Conservation (phyloP, 2,888 invertebrate genomes). For the Sarcophaga caerulescens region DNA sequence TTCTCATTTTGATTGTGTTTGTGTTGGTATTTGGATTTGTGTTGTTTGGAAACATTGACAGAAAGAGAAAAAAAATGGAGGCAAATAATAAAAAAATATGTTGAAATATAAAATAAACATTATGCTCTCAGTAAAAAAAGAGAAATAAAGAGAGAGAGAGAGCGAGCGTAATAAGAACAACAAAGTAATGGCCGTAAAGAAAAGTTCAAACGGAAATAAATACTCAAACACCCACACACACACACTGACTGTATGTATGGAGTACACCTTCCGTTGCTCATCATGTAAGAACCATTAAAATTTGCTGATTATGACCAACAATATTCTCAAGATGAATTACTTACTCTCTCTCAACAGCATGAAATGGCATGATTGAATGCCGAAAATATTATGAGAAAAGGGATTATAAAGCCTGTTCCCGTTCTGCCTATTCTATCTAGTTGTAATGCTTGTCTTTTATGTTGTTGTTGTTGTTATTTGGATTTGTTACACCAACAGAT, state of each 20-base stretch:
- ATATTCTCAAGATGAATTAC: constrained; percentile 43
- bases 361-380: constrained; percentile 30
- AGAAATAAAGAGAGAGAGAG: constrained; percentile 70
- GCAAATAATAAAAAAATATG: constrained; percentile 68
- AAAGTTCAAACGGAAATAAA: constrained; percentile 34
- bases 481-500: constrained; percentile 53
- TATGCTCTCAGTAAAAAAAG: constrained; percentile 63
- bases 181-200: constrained; percentile 63
- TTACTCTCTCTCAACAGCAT: not conserved
- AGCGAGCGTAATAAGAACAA: constrained; percentile 69
- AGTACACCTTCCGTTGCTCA: constrained; percentile 56
- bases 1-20: constrained; percentile 2
- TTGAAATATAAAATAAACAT: constrained; percentile 71
- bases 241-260: constrained; percentile 3
- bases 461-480: constrained; percentile 11
- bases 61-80: constrained; percentile 10
- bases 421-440: constrained; percentile 55
- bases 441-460: constrained; percentile 55
- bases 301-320: constrained; percentile 71
- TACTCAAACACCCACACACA: not conserved
- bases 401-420: constrained; percentile 49
- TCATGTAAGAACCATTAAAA: constrained; percentile 70
- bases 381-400: not conserved
- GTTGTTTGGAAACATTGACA: constrained; percentile 64
- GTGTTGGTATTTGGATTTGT: constrained; percentile 2